A percentile compares a stretch with the other conserved stretches of the same genome.
These are phyloP conservation scores for Drosophila fungiperda DNA, from an alignment of 2,888 invertebrate species.

Conservation along the genomic window DNA sequence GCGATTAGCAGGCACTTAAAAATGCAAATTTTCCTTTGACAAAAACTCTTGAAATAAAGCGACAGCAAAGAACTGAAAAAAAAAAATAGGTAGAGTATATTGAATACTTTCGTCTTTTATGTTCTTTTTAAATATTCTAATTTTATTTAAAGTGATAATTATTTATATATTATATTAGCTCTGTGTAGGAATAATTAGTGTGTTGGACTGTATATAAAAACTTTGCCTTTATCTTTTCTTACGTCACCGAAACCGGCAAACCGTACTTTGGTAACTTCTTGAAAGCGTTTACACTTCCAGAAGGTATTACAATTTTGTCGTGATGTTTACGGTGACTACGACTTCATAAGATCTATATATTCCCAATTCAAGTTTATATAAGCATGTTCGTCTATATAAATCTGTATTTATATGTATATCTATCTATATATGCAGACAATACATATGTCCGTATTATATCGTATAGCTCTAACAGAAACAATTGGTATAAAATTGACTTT, in stretches of 20 bases:
- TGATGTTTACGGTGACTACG: neutral
- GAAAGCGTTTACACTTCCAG: neutral
- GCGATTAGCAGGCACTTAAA: constrained; percentile 10
- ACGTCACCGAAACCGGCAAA: neutral
- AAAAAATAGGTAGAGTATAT: neutral
- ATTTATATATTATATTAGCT: neutral
- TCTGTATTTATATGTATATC: neutral
- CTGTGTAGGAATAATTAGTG: neutral
- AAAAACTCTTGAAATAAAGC: neutral
- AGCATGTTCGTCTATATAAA: neutral
- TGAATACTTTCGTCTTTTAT: neutral
- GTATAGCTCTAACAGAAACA: neutral
- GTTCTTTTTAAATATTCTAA: neutral
- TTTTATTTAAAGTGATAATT: neutral
- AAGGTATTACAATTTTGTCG: neutral
- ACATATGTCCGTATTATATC: no score
- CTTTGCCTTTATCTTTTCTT: neutral
- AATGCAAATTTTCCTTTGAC: constrained; percentile 39
- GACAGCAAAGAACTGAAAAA: neutral
- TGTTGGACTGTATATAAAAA: neutral
- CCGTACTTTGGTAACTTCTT: neutral
- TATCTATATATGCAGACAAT: no score
- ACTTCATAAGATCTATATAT: neutral
- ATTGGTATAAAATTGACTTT: neutral
- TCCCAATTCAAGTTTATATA: neutral